A percentile compares a stretch with the other conserved stretches of the same genome.
Evolutionary conservation across 2,888 invertebrate genomes (phyloP).

Genomic region (Phyto melanocephala): DNA sequence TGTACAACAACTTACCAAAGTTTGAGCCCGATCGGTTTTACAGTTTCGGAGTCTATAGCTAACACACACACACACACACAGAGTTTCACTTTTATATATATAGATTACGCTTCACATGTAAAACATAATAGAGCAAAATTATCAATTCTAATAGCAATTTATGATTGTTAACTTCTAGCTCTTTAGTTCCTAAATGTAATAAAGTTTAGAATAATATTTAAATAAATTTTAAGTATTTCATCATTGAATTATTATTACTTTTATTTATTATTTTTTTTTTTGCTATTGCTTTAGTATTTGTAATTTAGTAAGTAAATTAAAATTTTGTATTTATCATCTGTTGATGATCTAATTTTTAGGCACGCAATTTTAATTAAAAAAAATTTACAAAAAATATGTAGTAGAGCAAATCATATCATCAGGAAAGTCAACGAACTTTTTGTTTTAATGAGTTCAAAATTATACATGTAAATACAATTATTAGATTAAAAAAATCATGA

Average conservation of each 20-base stretch:
- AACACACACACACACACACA: too few relatives aligned
- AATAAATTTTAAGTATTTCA: constrained; percentile 6
- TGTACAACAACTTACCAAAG: too few relatives aligned
- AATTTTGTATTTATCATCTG: constrained; percentile 41
- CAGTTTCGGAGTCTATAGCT: too few relatives aligned
- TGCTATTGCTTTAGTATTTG: background rate
- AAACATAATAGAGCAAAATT: constrained; percentile 43
- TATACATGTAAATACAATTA: too few relatives aligned
- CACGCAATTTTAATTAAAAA: constrained; percentile 53
- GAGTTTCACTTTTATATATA: too few relatives aligned
- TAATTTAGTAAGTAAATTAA: constrained; percentile 14
- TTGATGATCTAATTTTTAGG: constrained; percentile 52
- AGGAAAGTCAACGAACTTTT: constrained; percentile 49
- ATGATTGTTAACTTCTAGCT: background rate
- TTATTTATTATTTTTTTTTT: too few relatives aligned
- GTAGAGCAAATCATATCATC: constrained; percentile 22
- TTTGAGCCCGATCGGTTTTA: too few relatives aligned
- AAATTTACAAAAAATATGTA: background rate
- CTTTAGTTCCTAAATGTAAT: background rate
- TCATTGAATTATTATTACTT: background rate
- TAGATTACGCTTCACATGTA: constrained; percentile 38
- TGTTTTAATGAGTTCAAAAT: background rate
- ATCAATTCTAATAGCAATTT: constrained; percentile 14
- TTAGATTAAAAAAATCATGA: background rate
- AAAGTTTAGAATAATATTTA: background rate